phyloP scores from a whole-genome alignment of 2,113 vertebrate species.

The Nettapus auritus region DNA sequence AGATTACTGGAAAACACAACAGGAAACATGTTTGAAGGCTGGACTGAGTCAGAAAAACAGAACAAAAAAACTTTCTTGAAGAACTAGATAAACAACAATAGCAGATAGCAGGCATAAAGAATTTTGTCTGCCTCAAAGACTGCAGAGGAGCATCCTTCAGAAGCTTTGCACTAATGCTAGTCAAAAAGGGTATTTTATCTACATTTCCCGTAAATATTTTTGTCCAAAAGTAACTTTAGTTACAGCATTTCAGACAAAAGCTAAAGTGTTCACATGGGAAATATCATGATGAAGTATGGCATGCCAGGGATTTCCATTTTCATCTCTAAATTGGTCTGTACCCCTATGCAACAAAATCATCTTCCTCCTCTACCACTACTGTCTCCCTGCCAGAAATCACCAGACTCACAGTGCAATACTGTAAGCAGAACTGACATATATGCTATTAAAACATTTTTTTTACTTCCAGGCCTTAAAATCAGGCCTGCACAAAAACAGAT shows the following conservation, averaged over 20 bases:
- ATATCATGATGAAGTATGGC: neutral
- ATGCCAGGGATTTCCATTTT: neutral
- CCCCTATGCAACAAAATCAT: neutral
- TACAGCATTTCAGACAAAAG: neutral
- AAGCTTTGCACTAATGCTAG: neutral
- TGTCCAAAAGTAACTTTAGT: neutral
- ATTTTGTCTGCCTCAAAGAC: neutral
- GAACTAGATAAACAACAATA: neutral
- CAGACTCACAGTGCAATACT: neutral
- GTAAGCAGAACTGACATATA: neutral
- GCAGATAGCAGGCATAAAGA: neutral
- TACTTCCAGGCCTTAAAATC: neutral
- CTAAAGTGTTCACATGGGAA: neutral
- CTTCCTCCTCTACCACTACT: neutral
- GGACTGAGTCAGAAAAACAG: neutral
- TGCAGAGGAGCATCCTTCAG: neutral
- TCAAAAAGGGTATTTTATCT: neutral
- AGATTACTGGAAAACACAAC: neutral
- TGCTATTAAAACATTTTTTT: fast-evolving
- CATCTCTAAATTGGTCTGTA: neutral
- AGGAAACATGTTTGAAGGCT: neutral
- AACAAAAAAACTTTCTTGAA: neutral
- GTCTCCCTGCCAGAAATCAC: neutral
- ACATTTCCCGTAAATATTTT: neutral
- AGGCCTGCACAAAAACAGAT: neutral